A percentile compares a stretch with the other conserved stretches of the same genome.
Evolutionary conservation across 2,797 vertebrate species (phyloP).

Genomic region (Bothrops alternatus): DNA sequence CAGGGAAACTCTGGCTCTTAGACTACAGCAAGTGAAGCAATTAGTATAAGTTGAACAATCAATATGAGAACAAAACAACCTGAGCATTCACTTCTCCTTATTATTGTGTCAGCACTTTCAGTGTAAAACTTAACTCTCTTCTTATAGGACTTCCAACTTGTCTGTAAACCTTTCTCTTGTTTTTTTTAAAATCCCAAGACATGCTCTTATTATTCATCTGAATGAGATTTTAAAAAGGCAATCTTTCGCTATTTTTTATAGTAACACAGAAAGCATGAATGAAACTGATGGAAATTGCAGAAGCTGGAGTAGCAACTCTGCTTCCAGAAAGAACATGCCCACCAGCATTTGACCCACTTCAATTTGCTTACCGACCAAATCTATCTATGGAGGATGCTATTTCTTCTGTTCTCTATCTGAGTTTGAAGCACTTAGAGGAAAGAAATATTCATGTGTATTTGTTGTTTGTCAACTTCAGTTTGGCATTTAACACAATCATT

Average conservation of each 20-base stretch:
- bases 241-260: background rate
- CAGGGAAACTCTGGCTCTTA: slow-evolving; percentile 36
- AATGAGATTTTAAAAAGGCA: background rate
- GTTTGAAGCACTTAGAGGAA: too few relatives aligned
- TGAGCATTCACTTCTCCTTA: background rate
- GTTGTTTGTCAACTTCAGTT: too few relatives aligned
- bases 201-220: slow-evolving; percentile 6
- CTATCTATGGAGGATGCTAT: too few relatives aligned
- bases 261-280: background rate
- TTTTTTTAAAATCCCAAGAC: slow-evolving; percentile 5
- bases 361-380: too few relatives aligned
- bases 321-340: background rate
- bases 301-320: background rate
- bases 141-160: slow-evolving; percentile 17
- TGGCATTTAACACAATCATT: too few relatives aligned
- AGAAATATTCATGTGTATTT: too few relatives aligned
- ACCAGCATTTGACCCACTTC: too few relatives aligned
- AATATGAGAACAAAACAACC: slow-evolving; percentile 28
- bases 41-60: slow-evolving; percentile 20
- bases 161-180: slow-evolving; percentile 23
- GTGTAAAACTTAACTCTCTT: slow-evolving; percentile 26
- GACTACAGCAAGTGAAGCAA: background rate
- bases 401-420: too few relatives aligned
- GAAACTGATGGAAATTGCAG: background rate
- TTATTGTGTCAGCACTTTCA: slow-evolving; percentile 16